Evolutionary conservation across 2,113 vertebrate genomes (phyloP).

Genomic region (Deroptyus accipitrinus): DNA sequence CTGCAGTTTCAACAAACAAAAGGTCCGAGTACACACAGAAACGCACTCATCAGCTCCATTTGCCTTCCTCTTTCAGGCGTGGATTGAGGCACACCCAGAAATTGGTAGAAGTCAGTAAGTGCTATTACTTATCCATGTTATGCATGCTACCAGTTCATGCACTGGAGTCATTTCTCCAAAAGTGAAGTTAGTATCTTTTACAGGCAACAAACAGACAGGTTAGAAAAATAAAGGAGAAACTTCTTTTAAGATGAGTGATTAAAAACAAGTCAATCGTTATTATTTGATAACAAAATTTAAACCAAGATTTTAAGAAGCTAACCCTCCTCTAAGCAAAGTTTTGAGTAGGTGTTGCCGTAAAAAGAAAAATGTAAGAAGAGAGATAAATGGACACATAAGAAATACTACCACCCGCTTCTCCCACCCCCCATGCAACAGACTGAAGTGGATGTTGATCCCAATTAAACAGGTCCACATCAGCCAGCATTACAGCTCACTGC

Average conservation of each 20-base stretch:
- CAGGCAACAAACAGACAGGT: not conserved
- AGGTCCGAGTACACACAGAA: not conserved
- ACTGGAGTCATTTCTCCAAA: not conserved
- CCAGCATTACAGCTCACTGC: not conserved
- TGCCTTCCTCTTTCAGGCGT: not conserved
- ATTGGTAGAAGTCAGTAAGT: not conserved
- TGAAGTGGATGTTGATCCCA: not conserved
- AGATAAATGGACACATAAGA: not conserved
- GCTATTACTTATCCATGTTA: accelerated
- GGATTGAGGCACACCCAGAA: not conserved
- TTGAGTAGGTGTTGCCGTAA: not conserved
- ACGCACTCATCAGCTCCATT: not conserved
- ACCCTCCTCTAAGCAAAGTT: accelerated
- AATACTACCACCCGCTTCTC: not conserved
- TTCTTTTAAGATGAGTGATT: not conserved
- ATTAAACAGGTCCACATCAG: not conserved
- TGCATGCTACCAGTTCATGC: not conserved
- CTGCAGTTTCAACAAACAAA: not conserved
- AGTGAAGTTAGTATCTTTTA: not conserved
- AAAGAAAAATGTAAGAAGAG: not conserved
- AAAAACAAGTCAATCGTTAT: not conserved
- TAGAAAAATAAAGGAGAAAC: not conserved
- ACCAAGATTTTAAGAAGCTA: not conserved
- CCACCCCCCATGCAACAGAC: not conserved
- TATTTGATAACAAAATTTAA: not conserved